Percentiles rank a stretch among this genome's conserved stretches.
These are phyloP conservation scores for Nycticryphes semicollaris DNA, from an alignment of 2,113 vertebrate genomes.

Conservation along the genomic window DNA sequence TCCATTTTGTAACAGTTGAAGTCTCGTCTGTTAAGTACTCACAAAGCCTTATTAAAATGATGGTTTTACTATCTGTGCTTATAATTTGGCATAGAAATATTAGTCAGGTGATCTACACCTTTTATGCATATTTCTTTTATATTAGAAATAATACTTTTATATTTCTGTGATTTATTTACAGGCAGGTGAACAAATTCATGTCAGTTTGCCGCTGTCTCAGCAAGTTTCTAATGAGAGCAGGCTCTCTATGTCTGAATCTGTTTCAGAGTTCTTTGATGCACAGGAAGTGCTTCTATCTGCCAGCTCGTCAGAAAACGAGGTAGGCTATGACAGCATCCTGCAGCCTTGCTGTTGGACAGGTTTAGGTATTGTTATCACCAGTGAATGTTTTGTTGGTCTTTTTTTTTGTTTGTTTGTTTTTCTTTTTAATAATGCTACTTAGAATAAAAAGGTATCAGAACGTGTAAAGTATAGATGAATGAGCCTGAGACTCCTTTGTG, in stretches of 20 bases:
- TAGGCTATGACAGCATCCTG: conserved; percentile 33
- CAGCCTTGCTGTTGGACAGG: not conserved
- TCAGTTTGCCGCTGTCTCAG: conserved; percentile 92
- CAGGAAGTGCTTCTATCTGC: conserved; percentile 98
- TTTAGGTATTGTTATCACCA: not conserved
- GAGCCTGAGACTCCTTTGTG: not conserved
- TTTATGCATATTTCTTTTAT: not conserved
- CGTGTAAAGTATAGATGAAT: not conserved
- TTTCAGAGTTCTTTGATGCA: conserved; percentile 98
- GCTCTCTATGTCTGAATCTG: conserved; percentile 98
- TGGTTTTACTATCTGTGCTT: not conserved
- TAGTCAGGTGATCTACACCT: not conserved
- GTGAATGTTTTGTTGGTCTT: not conserved
- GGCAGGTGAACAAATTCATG: conserved; percentile 87
- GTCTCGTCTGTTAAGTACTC: not conserved
- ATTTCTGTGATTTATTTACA: conserved; percentile 67
- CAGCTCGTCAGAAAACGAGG: conserved; percentile 98
- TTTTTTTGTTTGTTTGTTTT: not conserved
- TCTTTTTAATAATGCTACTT: not conserved
- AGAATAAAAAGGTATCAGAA: not conserved
- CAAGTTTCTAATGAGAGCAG: conserved; percentile 96
- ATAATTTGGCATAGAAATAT: not conserved
- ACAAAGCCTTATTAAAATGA: not conserved
- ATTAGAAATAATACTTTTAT: not conserved
- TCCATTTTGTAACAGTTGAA: not conserved